Base-by-base conservation (phyloP, 2,113 vertebrate species). In the Taurulus bubalis region DNA sequence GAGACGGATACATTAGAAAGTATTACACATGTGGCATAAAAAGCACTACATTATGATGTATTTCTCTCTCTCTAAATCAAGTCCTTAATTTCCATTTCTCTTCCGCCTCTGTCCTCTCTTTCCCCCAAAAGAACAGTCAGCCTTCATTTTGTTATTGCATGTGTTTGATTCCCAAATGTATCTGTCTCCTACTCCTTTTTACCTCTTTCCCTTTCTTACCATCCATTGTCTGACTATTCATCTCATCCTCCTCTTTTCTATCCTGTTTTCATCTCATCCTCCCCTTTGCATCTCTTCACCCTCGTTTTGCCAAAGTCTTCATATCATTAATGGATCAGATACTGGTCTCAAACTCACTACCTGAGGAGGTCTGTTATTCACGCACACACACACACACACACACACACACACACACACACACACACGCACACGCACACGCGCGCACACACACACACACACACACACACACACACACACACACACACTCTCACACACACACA, bases 251-350 rank as follows among this genome's bases (percentile, higher is more conserved):
- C 6, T 56, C 16, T 53, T 47, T 68, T n/a, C 58, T 32, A 22
- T n/a, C n/a, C n/a, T n/a, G n/a, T n/a, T n/a, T 53, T 12, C 2
- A 40, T 38, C 51, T 20, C 12, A 32, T 15, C 9, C 49, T 34
- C 34, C 49, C 34, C 24, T 32, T 26, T 28, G 7, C 6, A 18
- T 78, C 20, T 26, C 30, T 32, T 68, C 16, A n/a, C 7, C 67
- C 40, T 36, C 32, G 45, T 40, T 40, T 30, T 51, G 26, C 30
- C 63, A 30, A 30, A 55, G 10, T 38, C 20, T 67, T 69, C 22
- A 68, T 77, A 77, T 85, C 72, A 80, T 8, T 7, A 20, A 77
- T 77, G 32, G 30, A 75, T 72, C 75, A 70, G 16, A 78, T 2
- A 7, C 20, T 67, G 22, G 56, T 24, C 47, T 56, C n/a, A 38